phyloP scores from a whole-genome alignment of 2,113 vertebrate genomes.

The Spea multiplicata region DNA sequence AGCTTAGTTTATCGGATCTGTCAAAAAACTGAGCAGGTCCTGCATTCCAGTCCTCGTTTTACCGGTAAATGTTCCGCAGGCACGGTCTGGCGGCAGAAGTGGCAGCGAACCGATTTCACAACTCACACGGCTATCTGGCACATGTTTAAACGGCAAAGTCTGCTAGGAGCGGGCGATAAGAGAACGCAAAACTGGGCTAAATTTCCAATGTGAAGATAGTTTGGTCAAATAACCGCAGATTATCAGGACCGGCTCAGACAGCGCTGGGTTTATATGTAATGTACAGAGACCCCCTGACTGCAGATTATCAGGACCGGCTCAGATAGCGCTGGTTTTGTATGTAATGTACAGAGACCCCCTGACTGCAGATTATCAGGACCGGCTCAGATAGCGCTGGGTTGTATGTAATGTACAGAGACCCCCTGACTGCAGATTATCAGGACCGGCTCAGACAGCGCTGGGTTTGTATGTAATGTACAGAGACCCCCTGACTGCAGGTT shows the following conservation, averaged over 20 bases:
- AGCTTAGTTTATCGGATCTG: conserved; percentile 11
- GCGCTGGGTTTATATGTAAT: not conserved
- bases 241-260: not conserved
- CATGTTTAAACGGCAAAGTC: not conserved
- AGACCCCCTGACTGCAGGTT: not conserved
- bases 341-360: not conserved
- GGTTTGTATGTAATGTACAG: not conserved
- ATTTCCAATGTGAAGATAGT: too few relatives aligned
- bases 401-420: not conserved
- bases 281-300: not conserved
- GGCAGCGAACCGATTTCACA: not conserved
- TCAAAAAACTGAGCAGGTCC: not conserved
- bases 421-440: conserved; percentile 8
- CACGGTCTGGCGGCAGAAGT: not conserved
- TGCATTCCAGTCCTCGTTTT: conserved; percentile 6
- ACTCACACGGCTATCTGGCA: not conserved
- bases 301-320: too few relatives aligned
- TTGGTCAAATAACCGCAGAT: too few relatives aligned
- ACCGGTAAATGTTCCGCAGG: not conserved
- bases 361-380: conserved; percentile 11
- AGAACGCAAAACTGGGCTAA: too few relatives aligned
- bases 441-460: not conserved
- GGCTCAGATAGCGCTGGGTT: not conserved
- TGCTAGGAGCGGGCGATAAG: not conserved
- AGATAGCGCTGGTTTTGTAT: not conserved